A percentile compares a stretch with the other conserved stretches of the same genome.
phyloP scores from a whole-genome alignment of 1,140 invertebrate genomes.

The Agrypnia vestita region DNA sequence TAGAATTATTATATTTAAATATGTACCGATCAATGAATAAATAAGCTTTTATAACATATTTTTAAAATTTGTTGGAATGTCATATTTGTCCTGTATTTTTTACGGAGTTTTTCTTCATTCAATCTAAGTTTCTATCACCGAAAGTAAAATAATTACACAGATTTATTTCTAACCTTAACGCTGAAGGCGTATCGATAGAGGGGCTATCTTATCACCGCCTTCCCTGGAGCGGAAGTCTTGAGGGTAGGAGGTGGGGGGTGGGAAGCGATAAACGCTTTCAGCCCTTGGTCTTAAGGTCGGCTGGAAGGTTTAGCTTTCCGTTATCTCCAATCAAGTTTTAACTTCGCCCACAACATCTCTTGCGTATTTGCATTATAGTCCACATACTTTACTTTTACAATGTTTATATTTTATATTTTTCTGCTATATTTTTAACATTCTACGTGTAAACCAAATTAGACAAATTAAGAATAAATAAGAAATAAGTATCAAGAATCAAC shows the following conservation, averaged over 20 bases:
- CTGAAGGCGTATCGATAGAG: slow-evolving; percentile 55
- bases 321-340: slow-evolving; percentile 39
- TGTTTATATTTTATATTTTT: too few relatives aligned
- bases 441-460: too few relatives aligned
- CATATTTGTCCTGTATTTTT: too few relatives aligned
- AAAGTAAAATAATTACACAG: slow-evolving; percentile 56
- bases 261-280: slow-evolving; percentile 58
- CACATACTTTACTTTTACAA: too few relatives aligned
- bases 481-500: too few relatives aligned
- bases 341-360: slow-evolving; percentile 21
- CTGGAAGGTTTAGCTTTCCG: slow-evolving; percentile 37
- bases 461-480: too few relatives aligned
- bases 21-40: too few relatives aligned
- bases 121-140: slow-evolving; percentile 2
- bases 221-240: not conserved
- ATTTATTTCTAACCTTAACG: slow-evolving; percentile 51
- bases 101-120: not conserved
- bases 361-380: slow-evolving; percentile 19
- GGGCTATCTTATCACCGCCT: slow-evolving; percentile 38
- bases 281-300: slow-evolving; percentile 41
- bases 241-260: slow-evolving; percentile 14
- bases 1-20: too few relatives aligned
- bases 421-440: too few relatives aligned
- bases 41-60: too few relatives aligned
- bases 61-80: too few relatives aligned